Percentiles rank a stretch among this genome's conserved stretches.
phyloP scores from a whole-genome alignment of 2,797 vertebrate species.

The Phyllotis vaccarum region DNA sequence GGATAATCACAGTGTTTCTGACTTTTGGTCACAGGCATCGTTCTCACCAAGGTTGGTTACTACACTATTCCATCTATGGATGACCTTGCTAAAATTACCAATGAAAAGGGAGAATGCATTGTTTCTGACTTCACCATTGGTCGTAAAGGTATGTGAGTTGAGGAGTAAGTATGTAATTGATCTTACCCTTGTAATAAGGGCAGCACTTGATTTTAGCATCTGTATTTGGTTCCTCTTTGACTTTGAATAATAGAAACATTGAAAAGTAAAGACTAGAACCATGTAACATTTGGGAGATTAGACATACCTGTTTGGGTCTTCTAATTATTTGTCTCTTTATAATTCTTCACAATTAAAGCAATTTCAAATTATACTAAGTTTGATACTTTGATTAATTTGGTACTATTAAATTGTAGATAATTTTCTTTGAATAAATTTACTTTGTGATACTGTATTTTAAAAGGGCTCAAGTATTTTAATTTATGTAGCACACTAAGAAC shows the following conservation, averaged over 20 bases:
- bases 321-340: background rate
- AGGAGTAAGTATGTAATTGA: background rate
- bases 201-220: background rate
- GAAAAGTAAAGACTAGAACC: background rate
- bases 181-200: slow-evolving; percentile 28
- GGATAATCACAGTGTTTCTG: background rate
- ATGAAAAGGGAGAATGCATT: slow-evolving; percentile 92
- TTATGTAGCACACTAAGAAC: background rate
- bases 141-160: slow-evolving; percentile 91
- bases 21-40: slow-evolving; percentile 89
- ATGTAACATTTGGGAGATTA: background rate
- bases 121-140: slow-evolving; percentile 96
- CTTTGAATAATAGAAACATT: slow-evolving; percentile 5
- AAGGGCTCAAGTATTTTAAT: background rate
- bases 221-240: background rate
- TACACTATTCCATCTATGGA: slow-evolving; percentile 98
- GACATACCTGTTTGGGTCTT: background rate
- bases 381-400: slow-evolving; percentile 27
- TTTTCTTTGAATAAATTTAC: background rate
- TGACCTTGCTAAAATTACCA: slow-evolving; percentile 93
- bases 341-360: slow-evolving; percentile 38
- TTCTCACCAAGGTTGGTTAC: slow-evolving; percentile 93
- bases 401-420: slow-evolving; percentile 26
- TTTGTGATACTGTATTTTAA: background rate
- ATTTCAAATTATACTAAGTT: background rate